phyloP scores from a whole-genome alignment of 92 coral and sea anemone species.

The Ricordea florida region DNA sequence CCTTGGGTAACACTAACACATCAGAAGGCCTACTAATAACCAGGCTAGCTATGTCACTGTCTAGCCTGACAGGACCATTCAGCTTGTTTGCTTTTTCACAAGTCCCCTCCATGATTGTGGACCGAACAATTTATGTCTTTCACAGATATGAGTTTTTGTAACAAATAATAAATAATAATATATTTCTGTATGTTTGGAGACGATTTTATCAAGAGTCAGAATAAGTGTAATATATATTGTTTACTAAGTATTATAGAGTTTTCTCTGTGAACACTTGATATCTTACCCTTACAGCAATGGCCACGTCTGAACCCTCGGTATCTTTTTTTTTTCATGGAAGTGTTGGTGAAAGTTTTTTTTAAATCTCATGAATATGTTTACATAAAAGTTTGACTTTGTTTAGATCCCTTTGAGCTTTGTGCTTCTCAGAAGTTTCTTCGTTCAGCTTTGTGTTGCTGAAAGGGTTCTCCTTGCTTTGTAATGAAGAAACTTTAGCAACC shows the following conservation, averaged over 20 bases:
- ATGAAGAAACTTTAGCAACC: not conserved
- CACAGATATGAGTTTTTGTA: constrained; percentile 60
- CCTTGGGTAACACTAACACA: constrained; percentile 33
- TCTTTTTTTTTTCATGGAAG: no score
- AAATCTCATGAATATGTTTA: no score
- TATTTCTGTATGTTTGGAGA: constrained; percentile 67
- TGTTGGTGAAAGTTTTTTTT: no score
- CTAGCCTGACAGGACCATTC: constrained; percentile 4
- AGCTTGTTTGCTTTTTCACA: not conserved
- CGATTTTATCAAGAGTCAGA: constrained; percentile 19
- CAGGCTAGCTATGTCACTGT: constrained; percentile 23
- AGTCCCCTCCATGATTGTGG: constrained; percentile 7
- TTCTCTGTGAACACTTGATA: not conserved
- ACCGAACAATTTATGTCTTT: not conserved
- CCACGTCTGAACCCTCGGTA: no score
- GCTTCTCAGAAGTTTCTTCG: no score
- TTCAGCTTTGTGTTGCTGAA: constrained; percentile 3
- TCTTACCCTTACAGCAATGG: constrained; percentile 28
- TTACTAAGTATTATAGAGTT: not conserved
- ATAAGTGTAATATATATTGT: constrained; percentile 29
- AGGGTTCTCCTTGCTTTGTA: not conserved
- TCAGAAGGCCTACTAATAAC: constrained; percentile 18
- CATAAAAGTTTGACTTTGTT: no score
- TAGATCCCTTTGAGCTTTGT: no score
- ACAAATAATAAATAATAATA: constrained; percentile 71